A percentile compares a stretch with the other conserved stretches of the same genome.
Conservation (phyloP, 2,797 vertebrate species). For the Emys orbicularis region DNA sequence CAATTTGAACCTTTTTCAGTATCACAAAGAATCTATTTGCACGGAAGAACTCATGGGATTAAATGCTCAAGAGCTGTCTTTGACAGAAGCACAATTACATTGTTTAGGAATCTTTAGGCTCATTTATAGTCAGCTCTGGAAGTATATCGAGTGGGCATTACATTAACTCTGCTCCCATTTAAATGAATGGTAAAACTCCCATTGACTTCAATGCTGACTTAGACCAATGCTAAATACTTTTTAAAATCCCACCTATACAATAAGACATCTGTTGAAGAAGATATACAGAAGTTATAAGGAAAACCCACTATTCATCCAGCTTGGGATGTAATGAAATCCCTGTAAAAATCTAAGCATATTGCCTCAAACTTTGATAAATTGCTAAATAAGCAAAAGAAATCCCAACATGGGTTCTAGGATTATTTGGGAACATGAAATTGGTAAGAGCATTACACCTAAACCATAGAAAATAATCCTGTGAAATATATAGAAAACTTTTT, state of each 20-base stretch:
- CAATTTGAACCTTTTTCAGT: neutral
- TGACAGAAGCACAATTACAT: neutral
- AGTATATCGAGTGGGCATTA: neutral
- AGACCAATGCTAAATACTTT: neutral
- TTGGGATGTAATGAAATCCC: neutral
- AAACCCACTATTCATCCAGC: neutral
- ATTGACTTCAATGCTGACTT: neutral
- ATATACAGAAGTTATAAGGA: neutral
- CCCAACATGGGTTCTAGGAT: constrained; percentile 13
- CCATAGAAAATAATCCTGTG: constrained; percentile 18
- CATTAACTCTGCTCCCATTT: neutral
- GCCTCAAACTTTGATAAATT: constrained; percentile 29
- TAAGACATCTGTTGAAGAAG: neutral
- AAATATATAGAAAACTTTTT: neutral
- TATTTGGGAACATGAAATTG: neutral
- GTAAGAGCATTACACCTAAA: constrained; percentile 39
- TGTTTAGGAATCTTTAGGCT: neutral
- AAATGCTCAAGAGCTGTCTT: neutral
- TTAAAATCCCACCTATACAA: neutral
- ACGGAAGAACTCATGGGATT: neutral
- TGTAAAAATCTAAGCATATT: neutral
- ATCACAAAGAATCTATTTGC: neutral
- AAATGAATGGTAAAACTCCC: neutral
- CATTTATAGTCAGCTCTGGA: neutral
- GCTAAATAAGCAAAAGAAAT: constrained; percentile 36